These are phyloP conservation scores for Anthophora plumipes DNA, from an alignment of 2,888 invertebrate species.

Conservation along the genomic window DNA sequence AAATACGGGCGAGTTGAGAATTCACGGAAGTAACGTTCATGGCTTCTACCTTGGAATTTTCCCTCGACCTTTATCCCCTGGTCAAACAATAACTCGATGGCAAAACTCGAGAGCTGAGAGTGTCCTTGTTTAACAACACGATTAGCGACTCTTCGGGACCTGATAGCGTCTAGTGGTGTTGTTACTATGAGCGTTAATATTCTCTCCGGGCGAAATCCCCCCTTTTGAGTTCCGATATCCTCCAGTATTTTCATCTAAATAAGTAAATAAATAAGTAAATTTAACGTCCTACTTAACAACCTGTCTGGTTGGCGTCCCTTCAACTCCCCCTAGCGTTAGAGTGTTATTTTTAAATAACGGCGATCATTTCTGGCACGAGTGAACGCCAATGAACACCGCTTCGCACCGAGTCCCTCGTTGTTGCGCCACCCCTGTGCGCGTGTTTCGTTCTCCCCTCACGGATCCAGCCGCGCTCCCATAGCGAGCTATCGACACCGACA, in stretches of 20 bases:
- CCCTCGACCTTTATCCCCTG: constrained; percentile 11
- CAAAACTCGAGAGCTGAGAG: neutral
- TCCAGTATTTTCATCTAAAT: too few relatives aligned
- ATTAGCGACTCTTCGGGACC: constrained; percentile 16
- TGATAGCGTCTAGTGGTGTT: too few relatives aligned
- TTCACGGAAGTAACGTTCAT: neutral
- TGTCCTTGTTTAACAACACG: constrained; percentile 12
- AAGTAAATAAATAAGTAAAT: too few relatives aligned
- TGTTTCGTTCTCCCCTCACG: neutral
- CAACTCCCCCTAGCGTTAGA: neutral
- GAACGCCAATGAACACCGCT: neutral
- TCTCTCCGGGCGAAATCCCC: too few relatives aligned
- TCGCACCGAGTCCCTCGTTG: neutral
- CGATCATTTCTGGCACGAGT: neutral
- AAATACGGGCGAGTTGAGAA: too few relatives aligned
- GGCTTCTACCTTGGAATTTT: constrained; percentile 21
- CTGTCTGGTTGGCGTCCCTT: neutral
- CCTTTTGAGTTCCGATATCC: neutral
- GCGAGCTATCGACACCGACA: constrained; percentile 31
- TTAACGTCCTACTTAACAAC: neutral
- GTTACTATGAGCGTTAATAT: neutral
- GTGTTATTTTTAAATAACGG: neutral
- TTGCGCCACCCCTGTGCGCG: neutral
- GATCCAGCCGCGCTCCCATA: neutral
- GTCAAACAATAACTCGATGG: constrained; percentile 12